Percentiles rank a stretch among this genome's conserved stretches.
Evolutionary conservation across 2,113 vertebrate genomes (phyloP).

Genomic region (Ivindomyrus marchei): DNA sequence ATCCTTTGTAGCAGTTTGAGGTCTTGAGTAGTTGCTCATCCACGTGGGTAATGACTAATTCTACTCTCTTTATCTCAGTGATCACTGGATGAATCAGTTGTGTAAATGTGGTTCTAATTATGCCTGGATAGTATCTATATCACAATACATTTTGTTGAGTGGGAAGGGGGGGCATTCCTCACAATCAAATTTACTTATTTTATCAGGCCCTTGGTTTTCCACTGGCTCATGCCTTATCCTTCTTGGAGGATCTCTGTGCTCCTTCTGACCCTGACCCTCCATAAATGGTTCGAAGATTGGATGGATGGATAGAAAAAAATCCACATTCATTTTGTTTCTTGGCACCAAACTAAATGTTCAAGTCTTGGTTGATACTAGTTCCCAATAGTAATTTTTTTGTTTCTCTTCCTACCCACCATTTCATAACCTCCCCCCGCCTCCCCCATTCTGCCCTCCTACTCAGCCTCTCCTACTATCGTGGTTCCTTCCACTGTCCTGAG

Average conservation of each 20-base stretch:
- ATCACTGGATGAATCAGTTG: background rate
- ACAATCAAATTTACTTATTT: background rate
- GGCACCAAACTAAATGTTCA: no score
- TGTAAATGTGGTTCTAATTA: background rate
- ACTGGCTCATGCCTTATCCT: no score
- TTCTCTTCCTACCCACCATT: background rate
- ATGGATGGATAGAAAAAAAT: no score
- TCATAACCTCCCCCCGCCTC: background rate
- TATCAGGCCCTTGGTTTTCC: background rate
- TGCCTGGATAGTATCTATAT: background rate
- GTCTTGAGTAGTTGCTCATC: background rate
- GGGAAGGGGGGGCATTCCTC: background rate
- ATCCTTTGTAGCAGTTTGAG: background rate
- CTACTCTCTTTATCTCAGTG: background rate
- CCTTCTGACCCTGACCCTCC: no score
- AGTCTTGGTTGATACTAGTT: background rate
- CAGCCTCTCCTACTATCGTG: background rate
- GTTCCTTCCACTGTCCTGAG: background rate
- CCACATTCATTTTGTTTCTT: no score
- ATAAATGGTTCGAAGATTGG: no score
- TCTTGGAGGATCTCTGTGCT: no score
- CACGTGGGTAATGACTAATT: background rate
- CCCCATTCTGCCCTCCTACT: background rate
- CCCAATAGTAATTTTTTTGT: background rate
- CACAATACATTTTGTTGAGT: background rate